Base-by-base conservation (phyloP, 2,888 invertebrate species). In the Pimpla rufipes region DNA sequence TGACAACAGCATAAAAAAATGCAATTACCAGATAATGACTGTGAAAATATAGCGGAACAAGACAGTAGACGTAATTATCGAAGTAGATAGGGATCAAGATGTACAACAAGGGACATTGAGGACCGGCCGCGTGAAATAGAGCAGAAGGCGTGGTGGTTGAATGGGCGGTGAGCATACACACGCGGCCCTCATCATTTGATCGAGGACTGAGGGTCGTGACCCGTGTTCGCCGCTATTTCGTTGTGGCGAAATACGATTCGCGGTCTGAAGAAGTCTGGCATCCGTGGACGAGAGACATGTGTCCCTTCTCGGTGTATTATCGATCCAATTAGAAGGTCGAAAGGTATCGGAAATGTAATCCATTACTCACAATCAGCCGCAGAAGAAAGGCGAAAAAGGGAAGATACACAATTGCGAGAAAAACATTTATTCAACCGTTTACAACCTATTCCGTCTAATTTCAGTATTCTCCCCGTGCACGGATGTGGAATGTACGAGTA, bases 311-410 rank as follows among this genome's bases (percentile, higher is more conserved):
- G 50, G 70, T 52, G 52, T 62, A 50, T 40, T 16, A 16, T 40
- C 29, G 59, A 62, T 70, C 62, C 50, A 78, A 62, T 78, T 70
- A 78, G 59, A 42, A 11, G 13, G 11, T 3, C 23, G 18, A 18
- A 16, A 16, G 37, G 8, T 42, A 45, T 37, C 59, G 16, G 50
- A 40, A 37, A 40, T 18, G 40, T 6, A 5, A 62, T 35, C 57
- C 23, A 10, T 77, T 40, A n/a, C n/a, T 59, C 29, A 21, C 37
- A 59, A 35, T 37, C 59, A 37, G 7, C 18, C n/a, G 29, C 3
- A 1, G 5, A 59, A 21, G 16, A 45, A 16, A 11, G 8, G 18
- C 5, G 13, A 37, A 37, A 52, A n/a, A n/a, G 16, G 11, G 13
- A 7, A 21, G 59, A 29, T 21, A 21, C 50, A 29, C 3, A 21